Evolutionary conservation across 2,888 invertebrate species (phyloP).

Genomic region (Drosophila seclusa): DNA sequence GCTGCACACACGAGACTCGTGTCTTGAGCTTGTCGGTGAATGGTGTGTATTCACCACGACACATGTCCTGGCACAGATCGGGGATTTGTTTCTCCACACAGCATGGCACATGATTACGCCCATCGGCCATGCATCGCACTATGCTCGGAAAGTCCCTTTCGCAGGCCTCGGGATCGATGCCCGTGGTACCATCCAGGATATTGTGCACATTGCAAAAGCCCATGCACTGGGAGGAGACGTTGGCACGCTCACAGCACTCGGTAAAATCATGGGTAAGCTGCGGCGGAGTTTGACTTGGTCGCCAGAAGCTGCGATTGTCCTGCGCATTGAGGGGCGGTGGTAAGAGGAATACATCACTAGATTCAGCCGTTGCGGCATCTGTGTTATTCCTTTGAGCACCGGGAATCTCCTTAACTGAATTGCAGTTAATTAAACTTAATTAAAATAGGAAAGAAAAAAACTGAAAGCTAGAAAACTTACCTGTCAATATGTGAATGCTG

Average conservation of each 20-base stretch:
- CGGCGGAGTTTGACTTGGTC: conserved; percentile 70
- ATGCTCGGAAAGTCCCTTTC: conserved; percentile 92
- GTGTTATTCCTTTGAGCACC: conserved; percentile 43
- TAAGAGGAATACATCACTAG: conserved; percentile 79
- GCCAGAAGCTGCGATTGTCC: conserved; percentile 82
- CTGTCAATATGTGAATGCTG: conserved; percentile 92
- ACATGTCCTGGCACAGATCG: conserved; percentile 94
- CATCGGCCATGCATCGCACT: conserved; percentile 92
- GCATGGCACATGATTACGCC: conserved; percentile 93
- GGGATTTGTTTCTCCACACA: conserved; percentile 93
- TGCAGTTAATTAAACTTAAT: neutral
- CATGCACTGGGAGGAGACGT: conserved; percentile 90
- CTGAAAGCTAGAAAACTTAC: conserved; percentile 83
- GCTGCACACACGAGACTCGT: conserved; percentile 93
- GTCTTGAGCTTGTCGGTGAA: conserved; percentile 93
- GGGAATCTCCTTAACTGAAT: conserved; percentile 71
- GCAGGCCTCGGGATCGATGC: conserved; percentile 92
- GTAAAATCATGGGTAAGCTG: conserved; percentile 91
- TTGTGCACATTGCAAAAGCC: conserved; percentile 93
- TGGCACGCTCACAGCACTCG: conserved; percentile 90
- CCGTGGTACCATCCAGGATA: conserved; percentile 90
- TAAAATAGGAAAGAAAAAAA: neutral
- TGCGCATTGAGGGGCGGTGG: conserved; percentile 79
- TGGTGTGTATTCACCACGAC: conserved; percentile 93
- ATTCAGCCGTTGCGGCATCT: conserved; percentile 55